These are phyloP conservation scores for Pangasius macronema DNA, from an alignment of 2,797 vertebrate genomes.

Conservation along the genomic window DNA sequence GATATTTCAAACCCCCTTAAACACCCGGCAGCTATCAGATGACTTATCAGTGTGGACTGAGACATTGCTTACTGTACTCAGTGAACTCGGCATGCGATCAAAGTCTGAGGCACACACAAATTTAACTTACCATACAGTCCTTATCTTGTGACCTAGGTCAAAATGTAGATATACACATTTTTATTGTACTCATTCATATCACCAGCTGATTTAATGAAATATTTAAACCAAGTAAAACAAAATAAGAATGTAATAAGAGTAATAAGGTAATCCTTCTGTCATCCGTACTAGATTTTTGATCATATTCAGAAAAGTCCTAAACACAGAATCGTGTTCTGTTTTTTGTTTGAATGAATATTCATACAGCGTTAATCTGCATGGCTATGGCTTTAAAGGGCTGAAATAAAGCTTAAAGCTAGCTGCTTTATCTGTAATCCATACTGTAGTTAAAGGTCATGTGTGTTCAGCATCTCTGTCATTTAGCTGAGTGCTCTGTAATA, in stretches of 20 bases:
- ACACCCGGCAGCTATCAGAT: not conserved
- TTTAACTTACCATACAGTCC: not conserved
- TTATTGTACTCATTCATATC: not conserved
- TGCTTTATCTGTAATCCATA: not conserved
- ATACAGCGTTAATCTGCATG: not conserved
- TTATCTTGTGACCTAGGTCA: slow-evolving; percentile 29
- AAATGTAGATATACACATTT: not conserved
- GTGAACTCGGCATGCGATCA: slow-evolving; percentile 25
- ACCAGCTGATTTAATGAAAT: not conserved
- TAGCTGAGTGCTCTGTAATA: not conserved
- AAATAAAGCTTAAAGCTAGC: not conserved
- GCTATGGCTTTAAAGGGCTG: not conserved
- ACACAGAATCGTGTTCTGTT: not conserved
- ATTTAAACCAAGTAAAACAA: not conserved
- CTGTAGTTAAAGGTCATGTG: not conserved
- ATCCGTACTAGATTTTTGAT: not conserved
- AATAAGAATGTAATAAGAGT: not conserved
- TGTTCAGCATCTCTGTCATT: not conserved
- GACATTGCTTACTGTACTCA: slow-evolving; percentile 11
- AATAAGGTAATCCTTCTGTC: not conserved
- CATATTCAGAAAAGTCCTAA: not conserved
- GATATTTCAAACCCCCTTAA: not conserved
- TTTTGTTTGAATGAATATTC: not conserved
- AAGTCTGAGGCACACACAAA: slow-evolving; percentile 36
- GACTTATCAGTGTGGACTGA: slow-evolving; percentile 5